Evolutionary conservation across 1,140 invertebrate species (phyloP).

Genomic region (Orchesella cincta): DNA sequence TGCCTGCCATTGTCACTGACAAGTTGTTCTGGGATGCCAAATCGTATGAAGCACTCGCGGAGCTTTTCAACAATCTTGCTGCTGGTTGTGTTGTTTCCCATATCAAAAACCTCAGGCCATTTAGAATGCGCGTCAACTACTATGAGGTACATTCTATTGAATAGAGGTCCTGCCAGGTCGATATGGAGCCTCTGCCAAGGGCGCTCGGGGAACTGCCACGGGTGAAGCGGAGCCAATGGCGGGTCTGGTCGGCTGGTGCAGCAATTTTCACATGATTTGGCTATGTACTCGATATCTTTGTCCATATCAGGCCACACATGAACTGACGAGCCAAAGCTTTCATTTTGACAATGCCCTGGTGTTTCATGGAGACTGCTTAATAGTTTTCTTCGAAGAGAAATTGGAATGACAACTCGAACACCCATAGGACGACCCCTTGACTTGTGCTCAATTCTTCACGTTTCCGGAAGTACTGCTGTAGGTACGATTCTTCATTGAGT

Average conservation of each 20-base stretch:
- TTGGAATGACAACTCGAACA: conserved; percentile 55
- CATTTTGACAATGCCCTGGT: conserved; percentile 58
- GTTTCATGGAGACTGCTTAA: conserved; percentile 55
- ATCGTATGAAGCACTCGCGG: conserved; percentile 53
- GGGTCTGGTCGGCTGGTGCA: conserved; percentile 42
- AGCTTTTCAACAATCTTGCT: conserved; percentile 42
- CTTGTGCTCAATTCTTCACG: conserved; percentile 30
- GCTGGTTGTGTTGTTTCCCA: conserved; percentile 34
- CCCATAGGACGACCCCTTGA: conserved; percentile 46
- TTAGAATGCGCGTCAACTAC: conserved; percentile 59
- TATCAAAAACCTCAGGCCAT: conserved; percentile 56
- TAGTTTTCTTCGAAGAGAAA: conserved; percentile 46
- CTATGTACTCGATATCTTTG: conserved; percentile 52
- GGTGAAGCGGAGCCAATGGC: conserved; percentile 48
- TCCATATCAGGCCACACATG: conserved; percentile 51
- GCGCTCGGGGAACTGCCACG: conserved; percentile 54
- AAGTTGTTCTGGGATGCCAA: conserved; percentile 53
- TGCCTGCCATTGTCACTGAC: conserved; percentile 56
- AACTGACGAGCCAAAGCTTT: conserved; percentile 56
- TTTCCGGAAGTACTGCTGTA: background rate
- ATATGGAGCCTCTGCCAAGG: conserved; percentile 59
- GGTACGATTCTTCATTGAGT: background rate
- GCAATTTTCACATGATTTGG: conserved; percentile 49
- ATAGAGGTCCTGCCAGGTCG: conserved; percentile 57
- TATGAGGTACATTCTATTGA: conserved; percentile 54